These are phyloP conservation scores for Shinisaurus crocodilurus DNA, from an alignment of 2,113 vertebrate genomes.

Conservation along the genomic window DNA sequence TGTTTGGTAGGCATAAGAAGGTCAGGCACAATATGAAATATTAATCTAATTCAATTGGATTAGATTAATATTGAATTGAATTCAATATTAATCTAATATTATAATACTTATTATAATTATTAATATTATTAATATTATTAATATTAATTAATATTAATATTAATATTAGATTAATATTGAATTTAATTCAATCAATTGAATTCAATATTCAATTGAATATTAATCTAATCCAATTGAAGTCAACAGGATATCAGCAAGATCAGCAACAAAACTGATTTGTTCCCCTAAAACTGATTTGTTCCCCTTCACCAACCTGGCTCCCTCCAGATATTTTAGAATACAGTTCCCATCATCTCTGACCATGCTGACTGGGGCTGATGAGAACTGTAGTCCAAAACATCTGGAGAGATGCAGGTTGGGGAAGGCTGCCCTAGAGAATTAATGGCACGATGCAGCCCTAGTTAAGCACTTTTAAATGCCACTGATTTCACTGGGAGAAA, in stretches of 20 bases:
- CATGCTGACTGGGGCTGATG: neutral
- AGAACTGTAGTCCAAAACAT: neutral
- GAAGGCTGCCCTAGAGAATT: neutral
- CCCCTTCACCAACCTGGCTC: neutral
- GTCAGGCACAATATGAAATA: neutral
- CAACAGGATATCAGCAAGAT: neutral
- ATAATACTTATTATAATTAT: no score
- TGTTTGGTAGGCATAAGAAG: neutral
- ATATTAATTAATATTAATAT: no score
- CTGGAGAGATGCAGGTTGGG: neutral
- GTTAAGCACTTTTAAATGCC: neutral
- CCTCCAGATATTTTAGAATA: neutral
- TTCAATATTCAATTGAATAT: no score
- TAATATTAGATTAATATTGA: no score
- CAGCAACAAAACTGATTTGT: no score
- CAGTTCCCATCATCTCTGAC: neutral
- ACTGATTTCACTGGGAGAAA: neutral
- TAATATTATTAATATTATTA: no score
- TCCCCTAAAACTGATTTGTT: neutral
- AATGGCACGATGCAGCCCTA: conserved; percentile 7
- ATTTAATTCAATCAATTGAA: no score
- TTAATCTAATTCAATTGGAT: neutral
- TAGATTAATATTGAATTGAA: no score
- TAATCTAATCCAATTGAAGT: neutral
- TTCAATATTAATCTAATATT: no score